These are phyloP conservation scores for Catagonus wagneri DNA, from an alignment of 2,113 vertebrate genomes.

Conservation along the genomic window DNA sequence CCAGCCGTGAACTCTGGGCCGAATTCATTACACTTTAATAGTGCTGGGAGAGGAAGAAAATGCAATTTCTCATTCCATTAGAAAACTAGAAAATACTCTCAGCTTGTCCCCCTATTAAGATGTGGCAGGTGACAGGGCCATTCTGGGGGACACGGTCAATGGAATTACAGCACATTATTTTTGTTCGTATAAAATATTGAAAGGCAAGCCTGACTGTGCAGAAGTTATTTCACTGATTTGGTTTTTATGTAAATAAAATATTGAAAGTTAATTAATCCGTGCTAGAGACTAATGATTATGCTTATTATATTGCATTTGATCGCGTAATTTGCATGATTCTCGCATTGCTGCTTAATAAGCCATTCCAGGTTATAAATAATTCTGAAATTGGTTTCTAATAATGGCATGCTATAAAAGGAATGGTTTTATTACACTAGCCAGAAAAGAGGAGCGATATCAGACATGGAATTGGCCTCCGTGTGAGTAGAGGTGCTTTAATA, in stretches of 20 bases:
- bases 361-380: constrained; percentile 95
- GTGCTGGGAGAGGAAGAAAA: constrained; percentile 95
- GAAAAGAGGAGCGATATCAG: constrained; percentile 86
- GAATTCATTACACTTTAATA: constrained; percentile 98
- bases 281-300: constrained; percentile 95
- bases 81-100: constrained; percentile 95
- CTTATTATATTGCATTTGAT: constrained; percentile 96
- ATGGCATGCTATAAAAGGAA: constrained; percentile 93
- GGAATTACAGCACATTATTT: constrained; percentile 91
- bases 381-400: constrained; percentile 94
- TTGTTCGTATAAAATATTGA: constrained; percentile 91
- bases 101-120: constrained; percentile 96
- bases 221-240: constrained; percentile 94
- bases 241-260: constrained; percentile 97
- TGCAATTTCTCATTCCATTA: constrained; percentile 97
- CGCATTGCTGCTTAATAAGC: constrained; percentile 96
- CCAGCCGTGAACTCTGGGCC: constrained; percentile 97
- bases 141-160: constrained; percentile 90
- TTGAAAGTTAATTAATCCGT: constrained; percentile 92
- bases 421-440: constrained; percentile 90
- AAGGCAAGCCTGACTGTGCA: constrained; percentile 91
- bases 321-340: constrained; percentile 96
- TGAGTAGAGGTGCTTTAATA: constrained; percentile 86
- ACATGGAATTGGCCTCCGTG: constrained; percentile 83
- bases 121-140: constrained; percentile 95